Evolutionary conservation across 2,113 vertebrate genomes (phyloP), one percentile per base, ranked within the genome.

Genomic region (Nothobranchius kuhntae): DNA sequence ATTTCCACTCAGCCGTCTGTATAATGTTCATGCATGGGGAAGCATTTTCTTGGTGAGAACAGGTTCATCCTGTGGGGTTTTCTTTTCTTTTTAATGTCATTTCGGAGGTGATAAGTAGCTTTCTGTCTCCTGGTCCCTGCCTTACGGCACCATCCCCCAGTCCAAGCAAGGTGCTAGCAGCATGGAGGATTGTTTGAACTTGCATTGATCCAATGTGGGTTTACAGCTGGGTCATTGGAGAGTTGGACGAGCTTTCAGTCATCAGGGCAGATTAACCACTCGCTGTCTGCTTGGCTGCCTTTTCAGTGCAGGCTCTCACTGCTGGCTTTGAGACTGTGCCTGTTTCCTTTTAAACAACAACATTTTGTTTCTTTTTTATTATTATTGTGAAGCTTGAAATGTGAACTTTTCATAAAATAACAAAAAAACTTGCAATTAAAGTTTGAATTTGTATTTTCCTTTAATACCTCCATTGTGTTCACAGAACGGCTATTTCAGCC

Each of bases 91-190:
- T 88, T 82, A 80, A 89, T 92, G 87, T 87, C 86, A 91, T 92
- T 90, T 86, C 77, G 72, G 75, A 92, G 84, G 89, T 90, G 90
- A 90, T 90, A 92, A 92, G 89, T 91, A 91, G 87, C 87, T 92
- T 89, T 85, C 71, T 69, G 69, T 88, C 75, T 86, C 77, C 72
- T 59, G 82, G 74, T 85, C 77, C 75, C 82, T 73, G 74, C 84
- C 76, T 87, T 80, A 61, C 70, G 79, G 72, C 66, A 77, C 87
- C 69, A 78, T 71, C 79, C 82, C 82, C 71, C 68, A 82, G 77
- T 81, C 71, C 53, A 35, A 73, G 81, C 79, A 87, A 86, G 89
- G 87, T 86, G 84, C 76, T 75, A 89, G 84, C 87, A 84, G 89
- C 81, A 81, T 66, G 65, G 79, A 89, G 81, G 82, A 83, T 91